phyloP scores from a whole-genome alignment of 2,888 invertebrate genomes.

The Liodrosophila aerea region DNA sequence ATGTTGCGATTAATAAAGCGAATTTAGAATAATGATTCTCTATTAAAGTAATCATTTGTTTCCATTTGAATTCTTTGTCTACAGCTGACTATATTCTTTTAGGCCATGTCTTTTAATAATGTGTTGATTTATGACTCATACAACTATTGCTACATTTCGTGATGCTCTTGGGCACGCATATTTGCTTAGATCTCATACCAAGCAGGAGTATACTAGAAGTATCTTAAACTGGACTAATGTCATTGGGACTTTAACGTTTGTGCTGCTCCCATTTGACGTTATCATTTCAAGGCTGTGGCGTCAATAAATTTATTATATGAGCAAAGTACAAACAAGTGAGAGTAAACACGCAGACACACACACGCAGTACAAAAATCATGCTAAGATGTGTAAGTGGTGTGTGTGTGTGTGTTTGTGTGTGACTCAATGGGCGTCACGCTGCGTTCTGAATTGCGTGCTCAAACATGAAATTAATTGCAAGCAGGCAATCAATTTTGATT shows the following conservation, averaged over 20 bases:
- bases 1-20: too few relatives aligned
- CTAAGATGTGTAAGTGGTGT: constrained; percentile 33
- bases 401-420: constrained; percentile 23
- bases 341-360: constrained; percentile 31
- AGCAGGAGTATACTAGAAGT: too few relatives aligned
- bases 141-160: background rate
- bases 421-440: constrained; percentile 16
- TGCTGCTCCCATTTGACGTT: constrained; percentile 7
- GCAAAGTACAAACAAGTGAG: constrained; percentile 53
- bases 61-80: too few relatives aligned
- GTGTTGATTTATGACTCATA: background rate
- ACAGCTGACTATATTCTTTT: too few relatives aligned
- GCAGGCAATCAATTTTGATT: constrained; percentile 72
- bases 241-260: constrained; percentile 2
- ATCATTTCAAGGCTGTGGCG: constrained; percentile 52
- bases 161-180: background rate
- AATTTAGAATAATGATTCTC: too few relatives aligned
- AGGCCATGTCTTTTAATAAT: too few relatives aligned
- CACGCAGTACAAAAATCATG: constrained; percentile 39
- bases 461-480: constrained; percentile 73
- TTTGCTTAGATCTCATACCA: too few relatives aligned
- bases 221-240: constrained; percentile 11
- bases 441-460: constrained; percentile 65
- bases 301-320: constrained; percentile 74
- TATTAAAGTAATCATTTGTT: too few relatives aligned